Conservation (phyloP, 2,797 vertebrate species). For the Tenualosa thibaudeaui region DNA sequence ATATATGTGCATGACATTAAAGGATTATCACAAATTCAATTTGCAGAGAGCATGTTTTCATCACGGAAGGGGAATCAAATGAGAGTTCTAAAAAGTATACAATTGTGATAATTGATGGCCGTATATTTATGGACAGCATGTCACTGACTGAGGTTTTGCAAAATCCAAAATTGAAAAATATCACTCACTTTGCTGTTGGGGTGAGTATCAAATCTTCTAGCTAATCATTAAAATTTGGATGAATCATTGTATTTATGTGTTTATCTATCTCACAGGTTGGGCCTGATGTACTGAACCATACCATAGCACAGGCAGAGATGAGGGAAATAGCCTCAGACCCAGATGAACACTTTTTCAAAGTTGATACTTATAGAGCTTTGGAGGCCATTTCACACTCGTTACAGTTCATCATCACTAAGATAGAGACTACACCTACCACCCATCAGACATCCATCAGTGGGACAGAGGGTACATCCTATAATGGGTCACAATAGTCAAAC, state of each 20-base stretch:
- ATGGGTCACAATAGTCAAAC: too few species aligned
- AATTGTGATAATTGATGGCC: conserved; percentile 78
- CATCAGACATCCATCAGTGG: background rate
- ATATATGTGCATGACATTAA: background rate
- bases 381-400: conserved; percentile 65
- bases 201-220: conserved; percentile 55
- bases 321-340: conserved; percentile 69
- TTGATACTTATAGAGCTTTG: conserved; percentile 72
- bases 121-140: conserved; percentile 63
- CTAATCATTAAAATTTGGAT: too few species aligned
- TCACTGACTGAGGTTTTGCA: conserved; percentile 65
- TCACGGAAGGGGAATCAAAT: conserved; percentile 66
- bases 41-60: conserved; percentile 72
- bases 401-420: conserved; percentile 65
- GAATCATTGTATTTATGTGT: background rate
- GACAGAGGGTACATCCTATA: background rate
- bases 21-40: background rate
- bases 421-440: background rate
- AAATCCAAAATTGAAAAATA: conserved; percentile 61
- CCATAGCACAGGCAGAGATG: conserved; percentile 55
- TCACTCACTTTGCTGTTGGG: conserved; percentile 75
- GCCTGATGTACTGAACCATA: conserved; percentile 3
- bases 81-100: conserved; percentile 71
- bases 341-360: conserved; percentile 65
- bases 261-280: conserved; percentile 69